phyloP scores from a whole-genome alignment of 2,797 vertebrate species.

The Cottoperca gobio region DNA sequence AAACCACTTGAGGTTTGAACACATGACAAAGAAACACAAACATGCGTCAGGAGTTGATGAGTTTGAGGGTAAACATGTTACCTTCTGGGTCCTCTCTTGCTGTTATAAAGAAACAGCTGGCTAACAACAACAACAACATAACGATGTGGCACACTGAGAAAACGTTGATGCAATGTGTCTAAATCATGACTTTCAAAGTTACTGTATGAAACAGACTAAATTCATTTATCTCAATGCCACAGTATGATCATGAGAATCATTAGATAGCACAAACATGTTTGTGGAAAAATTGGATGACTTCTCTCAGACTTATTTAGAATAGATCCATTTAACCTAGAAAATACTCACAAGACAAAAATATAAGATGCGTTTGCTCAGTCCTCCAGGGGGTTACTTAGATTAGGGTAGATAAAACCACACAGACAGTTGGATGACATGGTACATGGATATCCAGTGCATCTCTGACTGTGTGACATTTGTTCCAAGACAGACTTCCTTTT shows the following conservation, averaged over 20 bases:
- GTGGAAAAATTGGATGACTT: neutral
- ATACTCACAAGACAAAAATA: neutral
- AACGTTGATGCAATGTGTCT: slow-evolving; percentile 34
- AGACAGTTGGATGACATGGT: neutral
- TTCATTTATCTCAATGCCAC: slow-evolving; percentile 12
- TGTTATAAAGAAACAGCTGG: slow-evolving; percentile 17
- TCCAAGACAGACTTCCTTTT: slow-evolving; percentile 26
- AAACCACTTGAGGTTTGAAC: slow-evolving; percentile 15
- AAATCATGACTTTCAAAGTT: slow-evolving; percentile 17
- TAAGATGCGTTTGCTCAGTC: neutral
- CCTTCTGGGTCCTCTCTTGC: neutral
- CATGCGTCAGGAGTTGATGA: slow-evolving; percentile 17
- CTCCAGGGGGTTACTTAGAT: neutral
- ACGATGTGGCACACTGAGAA: slow-evolving; percentile 27
- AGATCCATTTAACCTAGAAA: neutral
- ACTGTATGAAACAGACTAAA: slow-evolving; percentile 19
- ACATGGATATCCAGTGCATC: neutral
- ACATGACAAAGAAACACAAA: slow-evolving; percentile 32
- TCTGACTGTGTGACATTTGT: neutral
- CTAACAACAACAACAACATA: slow-evolving; percentile 30
- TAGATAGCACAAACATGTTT: slow-evolving; percentile 19
- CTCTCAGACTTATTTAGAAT: neutral
- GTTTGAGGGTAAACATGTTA: slow-evolving; percentile 28
- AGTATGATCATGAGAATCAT: slow-evolving; percentile 15
- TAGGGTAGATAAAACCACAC: too few relatives aligned